A percentile compares a stretch with the other conserved stretches of the same genome.
Conservation (phyloP, 2,888 invertebrate species). For the Drosophila atroscutellata region DNA sequence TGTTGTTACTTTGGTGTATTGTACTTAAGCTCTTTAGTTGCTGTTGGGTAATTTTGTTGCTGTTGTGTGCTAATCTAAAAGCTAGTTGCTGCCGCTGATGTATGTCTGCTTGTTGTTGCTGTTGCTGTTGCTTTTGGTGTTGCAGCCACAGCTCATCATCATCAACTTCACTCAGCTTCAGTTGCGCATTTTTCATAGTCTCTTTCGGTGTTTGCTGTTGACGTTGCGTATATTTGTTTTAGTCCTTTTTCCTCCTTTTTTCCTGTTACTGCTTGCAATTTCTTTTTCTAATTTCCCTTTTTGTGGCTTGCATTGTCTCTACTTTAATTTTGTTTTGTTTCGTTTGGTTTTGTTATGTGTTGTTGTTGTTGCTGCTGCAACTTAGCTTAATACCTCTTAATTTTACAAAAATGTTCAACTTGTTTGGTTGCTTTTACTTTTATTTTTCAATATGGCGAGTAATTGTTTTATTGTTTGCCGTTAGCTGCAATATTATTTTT, state of each 20-base stretch:
- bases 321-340: conserved; percentile 8
- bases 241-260: conserved; percentile 21
- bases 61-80: conserved; percentile 53
- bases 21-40: conserved; percentile 78
- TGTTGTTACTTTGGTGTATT: conserved; percentile 62
- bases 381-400: conserved; percentile 44
- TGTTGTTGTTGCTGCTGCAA: conserved; percentile 21
- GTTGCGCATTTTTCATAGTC: conserved; percentile 82
- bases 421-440: conserved; percentile 18
- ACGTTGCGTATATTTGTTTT: conserved; percentile 64
- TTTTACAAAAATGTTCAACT: conserved; percentile 47
- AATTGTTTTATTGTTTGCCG: conserved; percentile 76
- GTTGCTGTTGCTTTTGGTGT: conserved; percentile 39
- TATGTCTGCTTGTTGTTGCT: conserved; percentile 17
- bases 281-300: conserved; percentile 26
- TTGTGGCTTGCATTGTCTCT: conserved; percentile 62
- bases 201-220: conserved; percentile 78
- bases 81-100: conserved; percentile 40
- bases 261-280: conserved; percentile 36
- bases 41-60: conserved; percentile 58
- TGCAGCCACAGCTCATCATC: conserved; percentile 70
- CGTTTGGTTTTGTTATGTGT: not conserved
- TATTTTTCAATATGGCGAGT: conserved; percentile 80
- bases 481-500: conserved; percentile 50
- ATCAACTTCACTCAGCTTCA: conserved; percentile 77